Conservation (phyloP, 2,113 vertebrate species). For the Promerops cafer region DNA sequence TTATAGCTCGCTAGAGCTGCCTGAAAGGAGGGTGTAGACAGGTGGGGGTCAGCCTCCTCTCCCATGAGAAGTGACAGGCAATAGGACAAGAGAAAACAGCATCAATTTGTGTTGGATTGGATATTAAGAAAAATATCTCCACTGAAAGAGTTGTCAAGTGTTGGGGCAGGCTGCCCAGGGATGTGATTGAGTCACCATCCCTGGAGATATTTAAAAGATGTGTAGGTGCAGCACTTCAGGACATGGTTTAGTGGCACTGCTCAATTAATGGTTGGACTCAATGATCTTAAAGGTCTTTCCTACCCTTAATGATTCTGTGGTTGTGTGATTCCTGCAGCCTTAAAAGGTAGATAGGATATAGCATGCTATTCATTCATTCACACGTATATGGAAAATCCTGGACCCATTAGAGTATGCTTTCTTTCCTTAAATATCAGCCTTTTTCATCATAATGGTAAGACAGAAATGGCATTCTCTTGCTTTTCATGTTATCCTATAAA, state of each 20-base stretch:
- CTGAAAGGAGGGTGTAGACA: neutral
- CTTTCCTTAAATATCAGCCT: neutral
- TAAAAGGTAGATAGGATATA: neutral
- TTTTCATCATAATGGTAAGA: neutral
- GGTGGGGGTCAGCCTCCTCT: rapidly evolving
- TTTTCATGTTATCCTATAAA: neutral
- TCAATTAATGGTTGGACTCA: neutral
- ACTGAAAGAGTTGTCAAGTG: neutral
- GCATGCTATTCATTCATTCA: neutral
- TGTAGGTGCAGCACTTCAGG: neutral
- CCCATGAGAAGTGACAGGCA: neutral
- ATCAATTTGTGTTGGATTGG: neutral
- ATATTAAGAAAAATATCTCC: neutral
- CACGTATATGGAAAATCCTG: neutral
- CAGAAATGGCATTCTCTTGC: neutral
- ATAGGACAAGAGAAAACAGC: neutral
- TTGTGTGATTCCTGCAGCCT: neutral
- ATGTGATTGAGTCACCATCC: neutral
- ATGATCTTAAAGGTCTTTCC: neutral
- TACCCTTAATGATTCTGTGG: neutral
- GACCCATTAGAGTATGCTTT: neutral
- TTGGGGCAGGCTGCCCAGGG: neutral
- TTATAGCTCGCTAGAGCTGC: rapidly evolving
- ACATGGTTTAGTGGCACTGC: neutral
- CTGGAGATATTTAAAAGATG: neutral